Evolutionary conservation across 2,888 invertebrate species (phyloP), one percentile per base, ranked within the genome.

Genomic region (Mechanitis mazaeus): DNA sequence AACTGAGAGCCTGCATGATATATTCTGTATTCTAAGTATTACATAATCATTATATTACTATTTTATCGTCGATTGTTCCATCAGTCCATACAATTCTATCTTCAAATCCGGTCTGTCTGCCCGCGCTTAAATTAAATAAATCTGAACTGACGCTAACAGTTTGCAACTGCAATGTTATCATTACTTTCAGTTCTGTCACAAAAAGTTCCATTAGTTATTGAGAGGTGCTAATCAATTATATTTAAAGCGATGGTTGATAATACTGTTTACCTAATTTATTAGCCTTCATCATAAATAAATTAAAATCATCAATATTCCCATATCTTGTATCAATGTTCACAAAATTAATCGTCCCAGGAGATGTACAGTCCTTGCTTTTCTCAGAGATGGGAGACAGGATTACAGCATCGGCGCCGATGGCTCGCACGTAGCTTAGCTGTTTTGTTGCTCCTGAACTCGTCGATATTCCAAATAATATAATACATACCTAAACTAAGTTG

Each of bases 321-420:
- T 93, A 97, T 47, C 92, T 87, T 0, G 91, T 84, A 70, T 96
- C 94, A 54, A 97, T 91, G 20, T 91, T 91, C 1, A 75, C 88
- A 73, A 94, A 95, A 78, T 96, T 91, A 0, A 93, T 83, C 45
- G 94, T 92, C 60, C 97, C 97, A 67, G 97, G 96, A 1, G 94
- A 94, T 75, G 93, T 92, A 78, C 97, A 97, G 20, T 92, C 91
- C 87, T 69, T 65, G 65, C 80, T 88, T 61, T 70, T 79, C 3
- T 75, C 56, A 2, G 74, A 71, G 56, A 89, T 57, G 0, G 88
- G 74, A 0, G 90, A 90, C 46, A 90, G 72, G 58, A 90, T 83
- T 3, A 88, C 76, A 4, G 87, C 87, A 68, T 89, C 87, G 1
- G 85, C 84, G 9, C 88, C 88, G 12, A 89, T 55, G 0, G 87